A percentile compares a stretch with the other conserved stretches of the same genome.
These are phyloP conservation scores for Crossaster papposus DNA, from an alignment of 53 echinoderm and acorn worm species.

Conservation along the genomic window DNA sequence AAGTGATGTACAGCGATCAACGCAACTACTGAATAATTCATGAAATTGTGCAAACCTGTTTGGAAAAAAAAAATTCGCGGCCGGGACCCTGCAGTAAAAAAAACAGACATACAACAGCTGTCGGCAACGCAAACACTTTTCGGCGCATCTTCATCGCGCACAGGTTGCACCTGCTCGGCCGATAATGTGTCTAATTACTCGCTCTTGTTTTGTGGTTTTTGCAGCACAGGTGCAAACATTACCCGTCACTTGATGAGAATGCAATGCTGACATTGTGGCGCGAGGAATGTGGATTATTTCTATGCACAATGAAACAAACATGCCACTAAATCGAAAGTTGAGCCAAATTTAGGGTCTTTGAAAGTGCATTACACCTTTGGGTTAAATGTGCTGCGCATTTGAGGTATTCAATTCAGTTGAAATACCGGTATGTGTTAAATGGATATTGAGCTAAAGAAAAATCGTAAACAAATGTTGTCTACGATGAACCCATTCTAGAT, in stretches of 20 bases:
- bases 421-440: neutral
- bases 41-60: too few species aligned
- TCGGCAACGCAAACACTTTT: neutral
- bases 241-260: slow-evolving; percentile 22
- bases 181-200: slow-evolving; percentile 40
- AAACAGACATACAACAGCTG: slow-evolving; percentile 8
- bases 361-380: too few species aligned
- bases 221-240: slow-evolving; percentile 16
- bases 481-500: too few species aligned
- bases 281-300: neutral
- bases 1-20: too few species aligned
- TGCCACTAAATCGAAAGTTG: neutral
- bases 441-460: neutral
- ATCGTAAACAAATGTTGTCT: neutral
- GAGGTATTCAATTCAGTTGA: neutral
- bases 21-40: too few species aligned
- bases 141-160: slow-evolving; percentile 30
- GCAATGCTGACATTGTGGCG: neutral
- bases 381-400: too few species aligned
- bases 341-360: neutral
- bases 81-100: neutral
- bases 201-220: slow-evolving; percentile 1
- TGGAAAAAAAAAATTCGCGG: too few species aligned
- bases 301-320: neutral
- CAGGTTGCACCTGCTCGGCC: slow-evolving; percentile 26